Evolutionary conservation across 2,797 vertebrate genomes (phyloP).

Genomic region (Gallinago stenura): DNA sequence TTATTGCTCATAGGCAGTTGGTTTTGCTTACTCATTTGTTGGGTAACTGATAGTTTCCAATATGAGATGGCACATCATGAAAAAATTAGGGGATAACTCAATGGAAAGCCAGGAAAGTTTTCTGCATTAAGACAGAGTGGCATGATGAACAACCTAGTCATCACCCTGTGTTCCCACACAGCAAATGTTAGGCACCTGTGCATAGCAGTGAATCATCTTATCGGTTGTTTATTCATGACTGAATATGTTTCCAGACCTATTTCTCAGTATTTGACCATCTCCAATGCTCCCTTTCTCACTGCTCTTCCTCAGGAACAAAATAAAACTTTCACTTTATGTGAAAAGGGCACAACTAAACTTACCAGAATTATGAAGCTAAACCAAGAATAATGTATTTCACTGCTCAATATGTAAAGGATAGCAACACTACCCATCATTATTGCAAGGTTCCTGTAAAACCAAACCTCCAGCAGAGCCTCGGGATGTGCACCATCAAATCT

Average conservation of each 20-base stretch:
- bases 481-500: neutral
- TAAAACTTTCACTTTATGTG: neutral
- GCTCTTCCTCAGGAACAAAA: neutral
- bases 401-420: neutral
- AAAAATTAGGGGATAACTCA: conserved; percentile 13
- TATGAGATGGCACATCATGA: neutral
- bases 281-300: neutral
- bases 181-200: conserved; percentile 67
- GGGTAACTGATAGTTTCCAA: conserved; percentile 6
- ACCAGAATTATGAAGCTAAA: neutral
- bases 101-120: conserved; percentile 16
- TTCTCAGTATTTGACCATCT: conserved; percentile 7
- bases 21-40: conserved; percentile 44
- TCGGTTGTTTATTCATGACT: conserved; percentile 33
- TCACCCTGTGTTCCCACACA: conserved; percentile 54
- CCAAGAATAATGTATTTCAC: neutral
- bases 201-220: conserved; percentile 52
- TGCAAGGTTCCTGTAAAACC: neutral
- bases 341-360: neutral
- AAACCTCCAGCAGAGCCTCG: neutral
- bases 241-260: neutral
- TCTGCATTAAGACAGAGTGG: conserved; percentile 1
- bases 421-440: rapidly evolving
- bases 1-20: neutral
- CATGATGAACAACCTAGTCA: conserved; percentile 57